phyloP scores from a whole-genome alignment of 2,797 vertebrate species.

The Enteromius anoplus region DNA sequence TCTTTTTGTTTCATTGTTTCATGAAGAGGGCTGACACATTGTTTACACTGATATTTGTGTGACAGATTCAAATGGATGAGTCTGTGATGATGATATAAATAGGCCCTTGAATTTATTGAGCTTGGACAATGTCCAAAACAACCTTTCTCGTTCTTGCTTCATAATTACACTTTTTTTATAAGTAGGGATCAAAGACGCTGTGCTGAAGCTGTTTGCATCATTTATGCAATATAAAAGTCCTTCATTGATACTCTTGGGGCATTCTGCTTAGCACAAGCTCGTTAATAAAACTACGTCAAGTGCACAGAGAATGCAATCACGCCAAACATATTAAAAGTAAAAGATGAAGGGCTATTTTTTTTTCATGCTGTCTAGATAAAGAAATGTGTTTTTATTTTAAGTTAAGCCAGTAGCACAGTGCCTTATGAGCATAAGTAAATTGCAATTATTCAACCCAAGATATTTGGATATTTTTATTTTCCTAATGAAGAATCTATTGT shows the following conservation, averaged over 20 bases:
- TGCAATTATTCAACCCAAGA: not conserved
- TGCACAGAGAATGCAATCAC: not conserved
- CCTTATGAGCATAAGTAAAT: not conserved
- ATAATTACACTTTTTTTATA: constrained; percentile 30
- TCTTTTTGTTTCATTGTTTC: constrained; percentile 1
- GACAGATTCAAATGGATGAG: constrained; percentile 29
- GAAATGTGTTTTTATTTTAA: not conserved
- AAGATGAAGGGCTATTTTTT: not conserved
- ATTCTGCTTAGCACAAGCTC: not conserved
- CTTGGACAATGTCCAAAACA: not conserved
- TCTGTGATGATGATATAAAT: constrained; percentile 23
- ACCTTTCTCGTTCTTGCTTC: constrained; percentile 10
- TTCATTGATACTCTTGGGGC: constrained; percentile 19
- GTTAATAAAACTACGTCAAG: not conserved
- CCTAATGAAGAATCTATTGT: not conserved
- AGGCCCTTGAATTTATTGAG: constrained; percentile 6
- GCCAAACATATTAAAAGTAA: not conserved
- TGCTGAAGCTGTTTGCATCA: constrained; percentile 65
- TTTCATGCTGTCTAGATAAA: not conserved
- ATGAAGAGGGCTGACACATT: constrained; percentile 3
- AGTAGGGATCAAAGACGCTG: constrained; percentile 67
- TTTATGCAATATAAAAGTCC: constrained; percentile 70
- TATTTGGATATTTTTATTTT: not conserved
- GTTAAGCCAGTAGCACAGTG: not conserved
- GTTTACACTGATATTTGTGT: constrained; percentile 18